These are phyloP conservation scores for Acanthopleura granulata DNA, from an alignment of 2,888 invertebrate genomes.

Conservation along the genomic window DNA sequence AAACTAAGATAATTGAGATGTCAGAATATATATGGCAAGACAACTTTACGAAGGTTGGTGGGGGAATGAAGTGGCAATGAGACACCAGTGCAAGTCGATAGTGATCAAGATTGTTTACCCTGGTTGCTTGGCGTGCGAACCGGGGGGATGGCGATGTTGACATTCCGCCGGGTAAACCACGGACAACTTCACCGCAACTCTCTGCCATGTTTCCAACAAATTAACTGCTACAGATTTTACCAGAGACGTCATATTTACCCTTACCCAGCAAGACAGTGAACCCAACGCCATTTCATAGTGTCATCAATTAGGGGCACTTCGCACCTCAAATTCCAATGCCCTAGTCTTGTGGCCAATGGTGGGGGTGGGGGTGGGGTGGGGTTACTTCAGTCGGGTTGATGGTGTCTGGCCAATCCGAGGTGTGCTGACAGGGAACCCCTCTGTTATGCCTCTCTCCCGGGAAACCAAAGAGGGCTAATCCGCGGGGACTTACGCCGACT, in stretches of 20 bases:
- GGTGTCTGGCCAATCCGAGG: background rate
- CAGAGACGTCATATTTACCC: constrained; percentile 9
- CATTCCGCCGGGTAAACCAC: background rate
- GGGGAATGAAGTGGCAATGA: too few relatives aligned
- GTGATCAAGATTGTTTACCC: too few relatives aligned
- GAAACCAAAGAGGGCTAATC: background rate
- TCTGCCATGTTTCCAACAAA: background rate
- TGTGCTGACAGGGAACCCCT: background rate
- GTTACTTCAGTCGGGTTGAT: background rate
- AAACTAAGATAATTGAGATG: too few relatives aligned
- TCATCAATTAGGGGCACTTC: background rate
- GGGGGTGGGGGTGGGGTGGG: too few relatives aligned
- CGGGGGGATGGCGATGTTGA: background rate
- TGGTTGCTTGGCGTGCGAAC: too few relatives aligned
- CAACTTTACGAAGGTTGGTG: too few relatives aligned
- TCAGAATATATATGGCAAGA: too few relatives aligned
- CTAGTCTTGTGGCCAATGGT: too few relatives aligned
- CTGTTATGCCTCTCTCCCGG: too few relatives aligned
- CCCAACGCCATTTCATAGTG: background rate
- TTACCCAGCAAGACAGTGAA: background rate
- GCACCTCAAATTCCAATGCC: background rate
- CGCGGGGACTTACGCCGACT: background rate
- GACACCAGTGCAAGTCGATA: too few relatives aligned
- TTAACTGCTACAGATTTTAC: background rate
- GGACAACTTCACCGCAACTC: background rate